These are phyloP conservation scores for Opisthograptis luteolata DNA, from an alignment of 2,888 invertebrate species.

Conservation along the genomic window DNA sequence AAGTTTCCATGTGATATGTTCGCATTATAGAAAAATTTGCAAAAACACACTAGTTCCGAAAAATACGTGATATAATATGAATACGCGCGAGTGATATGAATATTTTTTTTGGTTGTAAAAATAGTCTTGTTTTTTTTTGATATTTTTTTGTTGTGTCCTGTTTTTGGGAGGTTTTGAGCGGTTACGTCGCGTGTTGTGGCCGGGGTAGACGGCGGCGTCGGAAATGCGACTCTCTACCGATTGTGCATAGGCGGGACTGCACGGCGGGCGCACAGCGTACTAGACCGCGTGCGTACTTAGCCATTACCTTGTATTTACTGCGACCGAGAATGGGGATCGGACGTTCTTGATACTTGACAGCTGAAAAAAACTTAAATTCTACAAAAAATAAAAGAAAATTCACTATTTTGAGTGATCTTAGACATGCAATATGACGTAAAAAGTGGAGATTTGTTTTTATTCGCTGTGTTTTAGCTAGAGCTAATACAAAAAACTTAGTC, in stretches of 20 bases:
- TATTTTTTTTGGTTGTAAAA: constrained; percentile 68
- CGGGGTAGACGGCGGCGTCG: constrained; percentile 66
- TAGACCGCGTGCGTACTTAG: constrained; percentile 84
- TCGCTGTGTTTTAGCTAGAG: too few relatives aligned
- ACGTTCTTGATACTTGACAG: constrained; percentile 65
- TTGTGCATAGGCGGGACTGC: constrained; percentile 85
- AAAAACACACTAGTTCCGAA: constrained; percentile 73
- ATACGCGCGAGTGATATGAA: constrained; percentile 76
- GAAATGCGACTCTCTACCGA: constrained; percentile 79
- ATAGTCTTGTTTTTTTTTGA: constrained; percentile 63
- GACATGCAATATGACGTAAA: too few relatives aligned
- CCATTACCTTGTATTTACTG: constrained; percentile 85
- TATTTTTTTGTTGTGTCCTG: constrained; percentile 56
- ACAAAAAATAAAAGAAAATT: neutral
- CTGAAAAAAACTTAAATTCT: constrained; percentile 13
- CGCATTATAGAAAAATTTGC: constrained; percentile 58
- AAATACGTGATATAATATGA: constrained; percentile 62
- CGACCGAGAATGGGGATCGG: constrained; percentile 58
- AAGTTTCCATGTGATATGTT: constrained; percentile 82
- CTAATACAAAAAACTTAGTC: too few relatives aligned
- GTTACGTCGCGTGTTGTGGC: constrained; percentile 77
- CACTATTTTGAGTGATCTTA: neutral
- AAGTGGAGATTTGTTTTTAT: too few relatives aligned
- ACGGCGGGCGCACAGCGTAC: constrained; percentile 82
- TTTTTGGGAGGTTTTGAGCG: constrained; percentile 76